Evolutionary conservation across 2,797 vertebrate species (phyloP).

Genomic region (Eulemur coronatus): DNA sequence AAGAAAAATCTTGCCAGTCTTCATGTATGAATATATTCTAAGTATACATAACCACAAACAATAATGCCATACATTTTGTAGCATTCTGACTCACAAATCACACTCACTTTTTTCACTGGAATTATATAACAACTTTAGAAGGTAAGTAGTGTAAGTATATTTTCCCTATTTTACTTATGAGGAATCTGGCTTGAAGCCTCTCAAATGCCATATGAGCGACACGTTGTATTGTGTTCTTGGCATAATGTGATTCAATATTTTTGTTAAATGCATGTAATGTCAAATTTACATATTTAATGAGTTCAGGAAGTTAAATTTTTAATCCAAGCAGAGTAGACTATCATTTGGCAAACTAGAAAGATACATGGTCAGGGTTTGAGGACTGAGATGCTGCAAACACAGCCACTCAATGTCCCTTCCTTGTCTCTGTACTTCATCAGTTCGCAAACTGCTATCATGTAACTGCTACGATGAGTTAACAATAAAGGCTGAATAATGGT

Average conservation of each 20-base stretch:
- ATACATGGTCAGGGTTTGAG: neutral
- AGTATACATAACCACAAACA: neutral
- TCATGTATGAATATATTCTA: neutral
- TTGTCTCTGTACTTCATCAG: neutral
- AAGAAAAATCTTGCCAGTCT: neutral
- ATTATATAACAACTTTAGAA: neutral
- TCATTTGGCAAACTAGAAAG: neutral
- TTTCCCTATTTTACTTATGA: neutral
- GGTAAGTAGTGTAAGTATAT: neutral
- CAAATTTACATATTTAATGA: neutral
- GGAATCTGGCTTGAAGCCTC: neutral
- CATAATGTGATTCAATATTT: neutral
- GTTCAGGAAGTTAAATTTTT: neutral
- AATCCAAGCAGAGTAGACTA: neutral
- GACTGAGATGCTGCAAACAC: neutral
- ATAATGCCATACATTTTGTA: neutral
- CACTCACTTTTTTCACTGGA: neutral
- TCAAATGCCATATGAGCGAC: neutral
- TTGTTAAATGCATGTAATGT: neutral
- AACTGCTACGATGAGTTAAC: neutral
- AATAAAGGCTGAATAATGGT: neutral
- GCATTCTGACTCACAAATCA: neutral
- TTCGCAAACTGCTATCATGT: neutral
- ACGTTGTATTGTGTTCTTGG: neutral
- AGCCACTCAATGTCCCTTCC: too few relatives aligned